phyloP scores from a whole-genome alignment of 2,888 invertebrate genomes.

The Dione vanillae region DNA sequence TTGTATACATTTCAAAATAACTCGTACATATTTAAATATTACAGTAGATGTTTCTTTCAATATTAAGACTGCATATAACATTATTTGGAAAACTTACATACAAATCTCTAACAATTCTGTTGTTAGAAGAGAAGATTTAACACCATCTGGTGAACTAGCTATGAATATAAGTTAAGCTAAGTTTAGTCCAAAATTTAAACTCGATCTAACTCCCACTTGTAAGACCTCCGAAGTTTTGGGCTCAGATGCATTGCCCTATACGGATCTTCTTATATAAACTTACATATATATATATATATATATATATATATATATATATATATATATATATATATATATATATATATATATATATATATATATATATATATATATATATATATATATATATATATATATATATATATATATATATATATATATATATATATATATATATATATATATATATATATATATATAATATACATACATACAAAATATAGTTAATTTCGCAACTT shows the following conservation, averaged over 20 bases:
- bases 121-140: constrained; percentile 1
- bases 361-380: neutral
- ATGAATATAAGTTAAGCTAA: constrained; percentile 7
- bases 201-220: constrained; percentile 3
- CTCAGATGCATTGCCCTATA: constrained; percentile 14
- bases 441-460: neutral
- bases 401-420: neutral
- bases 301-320: neutral
- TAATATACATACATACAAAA: no score
- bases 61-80: no score
- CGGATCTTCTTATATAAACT: neutral
- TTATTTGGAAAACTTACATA: no score
- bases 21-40: no score
- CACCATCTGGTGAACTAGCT: constrained; percentile 14
- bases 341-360: neutral
- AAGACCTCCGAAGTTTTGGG: constrained; percentile 21
- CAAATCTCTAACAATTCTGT: neutral
- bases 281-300: neutral
- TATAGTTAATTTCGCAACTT: no score
- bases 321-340: neutral
- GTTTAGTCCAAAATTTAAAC: constrained; percentile 17
- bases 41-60: no score
- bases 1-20: no score
- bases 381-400: neutral
- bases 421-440: neutral